Base-by-base conservation (phyloP, 2,888 invertebrate species). In the Dryadula phaetusa region DNA sequence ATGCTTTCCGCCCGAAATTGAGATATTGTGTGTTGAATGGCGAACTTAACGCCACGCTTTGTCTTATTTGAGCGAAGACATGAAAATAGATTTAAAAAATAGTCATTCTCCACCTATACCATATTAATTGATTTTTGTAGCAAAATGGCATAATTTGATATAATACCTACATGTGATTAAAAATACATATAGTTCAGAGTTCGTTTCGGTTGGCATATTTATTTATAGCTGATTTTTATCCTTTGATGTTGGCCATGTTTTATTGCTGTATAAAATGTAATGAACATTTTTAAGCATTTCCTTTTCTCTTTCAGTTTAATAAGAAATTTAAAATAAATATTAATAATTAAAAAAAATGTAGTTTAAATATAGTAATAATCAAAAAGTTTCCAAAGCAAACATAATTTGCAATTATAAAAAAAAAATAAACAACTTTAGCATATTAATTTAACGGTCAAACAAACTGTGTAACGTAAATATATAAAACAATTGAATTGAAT, bases 401-500 rank as follows among this genome's bases (percentile, higher is more conserved):
- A 1, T 46, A n/a, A 56, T 1, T 54, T 8, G 3, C 5, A 37
- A 56, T 3, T 40, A 8, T 5, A 56, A 22, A 54, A 56, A 56
- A 22, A 54, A 56, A 40, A 46, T 46, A 25, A 2, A 16, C 16
- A 10, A 5, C n/a, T 52, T 8, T 28, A 52, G 28, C 25, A 16
- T 52, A 52, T 12, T n/a, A n/a, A n/a, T n/a, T n/a, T n/a, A 52
- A 0, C 3, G 37, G 22, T 16, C 44, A 32, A 60, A 20, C 16
- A 44, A 18, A 28, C 14, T 7, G 44, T 60, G 28, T 46, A 32
- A 10, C 1, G 28, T 44, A 60, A 28, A 46, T 60, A 22, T 28
- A 28, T 18, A 44, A 32, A 12, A 25, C 25, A 60, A 46, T 32
- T 18, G 60, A 60, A 46, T 60, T 60, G 32, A 60, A 60, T 60